These are phyloP conservation scores for Chauna torquata DNA, from an alignment of 2,113 vertebrate genomes.

Conservation along the genomic window DNA sequence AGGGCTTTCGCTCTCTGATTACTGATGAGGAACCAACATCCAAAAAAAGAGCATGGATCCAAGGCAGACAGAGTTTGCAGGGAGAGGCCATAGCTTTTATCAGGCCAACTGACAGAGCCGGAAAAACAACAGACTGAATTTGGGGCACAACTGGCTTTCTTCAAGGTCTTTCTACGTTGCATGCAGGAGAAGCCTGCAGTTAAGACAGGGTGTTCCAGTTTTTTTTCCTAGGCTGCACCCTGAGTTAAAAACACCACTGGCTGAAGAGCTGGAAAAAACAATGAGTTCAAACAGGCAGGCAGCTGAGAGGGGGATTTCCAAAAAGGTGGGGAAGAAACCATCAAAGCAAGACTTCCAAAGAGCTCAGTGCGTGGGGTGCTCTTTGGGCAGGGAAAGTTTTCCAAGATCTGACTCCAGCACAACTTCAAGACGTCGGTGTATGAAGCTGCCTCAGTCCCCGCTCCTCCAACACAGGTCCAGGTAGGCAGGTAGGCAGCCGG, in stretches of 20 bases:
- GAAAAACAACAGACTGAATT: slow-evolving; percentile 23
- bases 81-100: slow-evolving; percentile 24
- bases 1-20: slow-evolving; percentile 18
- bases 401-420: background rate
- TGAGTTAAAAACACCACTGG: background rate
- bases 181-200: background rate
- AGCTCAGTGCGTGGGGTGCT: background rate
- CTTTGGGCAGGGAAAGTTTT: background rate
- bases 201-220: background rate
- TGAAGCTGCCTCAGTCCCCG: background rate
- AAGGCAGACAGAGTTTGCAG: background rate
- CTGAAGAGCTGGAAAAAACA: slow-evolving; percentile 20
- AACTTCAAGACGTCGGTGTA: background rate
- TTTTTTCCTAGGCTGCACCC: background rate
- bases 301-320: slow-evolving; percentile 42
- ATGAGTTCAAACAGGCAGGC: slow-evolving; percentile 14
- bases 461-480: background rate
- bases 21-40: slow-evolving; percentile 25
- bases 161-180: background rate
- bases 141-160: slow-evolving; percentile 13
- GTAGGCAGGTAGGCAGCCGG: background rate
- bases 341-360: slow-evolving; percentile 47
- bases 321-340: slow-evolving; percentile 44
- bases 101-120: background rate
- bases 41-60: background rate